phyloP scores from a whole-genome alignment of 2,113 vertebrate genomes.

The Mastomys coucha region DNA sequence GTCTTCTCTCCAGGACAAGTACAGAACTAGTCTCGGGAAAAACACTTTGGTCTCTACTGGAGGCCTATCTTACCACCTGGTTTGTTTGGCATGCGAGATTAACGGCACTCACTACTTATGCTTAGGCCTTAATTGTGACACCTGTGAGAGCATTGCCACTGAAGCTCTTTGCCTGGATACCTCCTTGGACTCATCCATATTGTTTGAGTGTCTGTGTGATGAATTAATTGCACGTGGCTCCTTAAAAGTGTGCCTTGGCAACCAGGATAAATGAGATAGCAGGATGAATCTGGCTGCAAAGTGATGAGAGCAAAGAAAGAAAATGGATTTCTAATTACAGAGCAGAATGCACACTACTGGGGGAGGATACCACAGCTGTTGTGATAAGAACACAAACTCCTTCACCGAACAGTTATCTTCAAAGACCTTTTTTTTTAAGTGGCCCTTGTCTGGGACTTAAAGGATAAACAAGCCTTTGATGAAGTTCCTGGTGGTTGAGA shows the following conservation, averaged over 20 bases:
- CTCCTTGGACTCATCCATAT: background rate
- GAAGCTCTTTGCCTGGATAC: background rate
- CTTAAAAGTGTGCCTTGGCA: background rate
- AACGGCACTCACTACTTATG: background rate
- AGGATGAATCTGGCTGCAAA: background rate
- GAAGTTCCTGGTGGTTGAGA: background rate
- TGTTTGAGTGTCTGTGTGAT: background rate
- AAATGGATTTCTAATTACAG: constrained; percentile 2
- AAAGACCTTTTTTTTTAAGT: background rate
- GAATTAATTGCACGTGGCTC: background rate
- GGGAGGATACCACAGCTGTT: background rate
- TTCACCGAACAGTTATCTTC: background rate
- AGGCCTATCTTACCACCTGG: background rate
- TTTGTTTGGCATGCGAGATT: background rate
- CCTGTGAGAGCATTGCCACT: background rate
- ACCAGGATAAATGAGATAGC: background rate
- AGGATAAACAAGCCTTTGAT: background rate
- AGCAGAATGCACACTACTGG: background rate
- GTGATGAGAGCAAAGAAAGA: background rate
- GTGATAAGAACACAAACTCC: background rate
- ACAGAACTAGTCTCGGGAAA: background rate
- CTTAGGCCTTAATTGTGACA: background rate
- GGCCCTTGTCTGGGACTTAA: background rate
- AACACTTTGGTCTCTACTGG: background rate
- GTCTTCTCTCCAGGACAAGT: background rate